Conservation (phyloP, 2,797 vertebrate species). For the Paramormyrops hopkinsi region DNA sequence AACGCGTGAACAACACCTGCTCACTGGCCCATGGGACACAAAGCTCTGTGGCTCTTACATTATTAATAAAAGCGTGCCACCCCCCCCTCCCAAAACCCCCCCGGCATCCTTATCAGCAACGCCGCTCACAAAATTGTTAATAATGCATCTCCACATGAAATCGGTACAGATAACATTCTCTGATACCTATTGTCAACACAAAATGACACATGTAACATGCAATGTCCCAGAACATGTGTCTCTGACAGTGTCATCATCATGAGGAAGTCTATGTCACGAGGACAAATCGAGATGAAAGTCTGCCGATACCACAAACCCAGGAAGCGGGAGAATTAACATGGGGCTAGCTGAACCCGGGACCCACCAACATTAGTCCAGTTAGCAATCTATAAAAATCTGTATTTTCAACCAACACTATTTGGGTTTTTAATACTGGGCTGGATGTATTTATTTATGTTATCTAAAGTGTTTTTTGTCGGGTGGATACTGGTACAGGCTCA, state of each 20-base stretch:
- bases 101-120: not conserved
- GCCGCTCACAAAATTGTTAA: not conserved
- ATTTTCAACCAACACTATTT: not conserved
- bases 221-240: not conserved
- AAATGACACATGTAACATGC: not conserved
- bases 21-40: not conserved
- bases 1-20: not conserved
- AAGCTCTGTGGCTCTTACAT: constrained; percentile 23
- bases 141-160: not conserved
- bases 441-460: not conserved
- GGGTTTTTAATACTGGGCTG: not conserved
- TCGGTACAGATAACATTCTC: not conserved
- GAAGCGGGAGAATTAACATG: not conserved
- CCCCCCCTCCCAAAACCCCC: not conserved
- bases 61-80: constrained; percentile 22
- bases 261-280: not conserved
- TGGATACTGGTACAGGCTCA: not conserved
- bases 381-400: not conserved
- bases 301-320: not conserved
- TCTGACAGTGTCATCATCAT: not conserved
- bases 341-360: not conserved
- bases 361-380: not conserved
- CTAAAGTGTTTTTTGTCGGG: not conserved
- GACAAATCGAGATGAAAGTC: not conserved
- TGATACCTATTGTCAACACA: not conserved